phyloP scores from a whole-genome alignment of 2,797 vertebrate species.

The Karalla daura region DNA sequence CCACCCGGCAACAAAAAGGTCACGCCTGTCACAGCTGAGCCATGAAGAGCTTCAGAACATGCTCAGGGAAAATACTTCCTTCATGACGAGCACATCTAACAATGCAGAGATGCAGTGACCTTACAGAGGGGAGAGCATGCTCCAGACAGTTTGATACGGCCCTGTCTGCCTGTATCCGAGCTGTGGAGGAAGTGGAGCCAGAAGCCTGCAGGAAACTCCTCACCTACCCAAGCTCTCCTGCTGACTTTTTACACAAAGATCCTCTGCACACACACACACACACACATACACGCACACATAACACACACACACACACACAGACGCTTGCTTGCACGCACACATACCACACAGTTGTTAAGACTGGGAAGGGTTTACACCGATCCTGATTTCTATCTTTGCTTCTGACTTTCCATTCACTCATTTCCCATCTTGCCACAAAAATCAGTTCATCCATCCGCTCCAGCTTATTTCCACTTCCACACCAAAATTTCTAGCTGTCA shows the following conservation, averaged over 20 bases:
- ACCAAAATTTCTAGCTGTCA: not conserved
- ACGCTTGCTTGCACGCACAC: not conserved
- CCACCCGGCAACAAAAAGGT: constrained; percentile 60
- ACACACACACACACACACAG: not conserved
- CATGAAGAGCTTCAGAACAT: constrained; percentile 42
- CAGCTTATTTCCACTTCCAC: constrained; percentile 1
- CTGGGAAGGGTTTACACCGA: not conserved
- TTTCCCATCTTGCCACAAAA: constrained; percentile 16
- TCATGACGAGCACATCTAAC: constrained; percentile 47
- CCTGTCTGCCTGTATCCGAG: constrained; percentile 55
- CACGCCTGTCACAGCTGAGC: constrained; percentile 56
- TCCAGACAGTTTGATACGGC: constrained; percentile 57
- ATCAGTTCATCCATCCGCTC: not conserved
- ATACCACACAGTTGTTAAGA: constrained; percentile 6
- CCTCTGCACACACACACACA: not conserved
- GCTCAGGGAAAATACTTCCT: constrained; percentile 56
- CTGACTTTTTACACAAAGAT: constrained; percentile 46
- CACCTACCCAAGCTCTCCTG: constrained; percentile 47
- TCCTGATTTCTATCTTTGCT: constrained; percentile 5
- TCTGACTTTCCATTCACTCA: constrained; percentile 7
- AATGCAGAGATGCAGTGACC: constrained; percentile 53
- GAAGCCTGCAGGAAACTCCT: constrained; percentile 35
- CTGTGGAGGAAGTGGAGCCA: constrained; percentile 48
- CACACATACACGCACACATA: not conserved
- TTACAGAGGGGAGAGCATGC: constrained; percentile 37